Conservation (phyloP, 2,113 vertebrate species). For the Cinclus mexicanus region DNA sequence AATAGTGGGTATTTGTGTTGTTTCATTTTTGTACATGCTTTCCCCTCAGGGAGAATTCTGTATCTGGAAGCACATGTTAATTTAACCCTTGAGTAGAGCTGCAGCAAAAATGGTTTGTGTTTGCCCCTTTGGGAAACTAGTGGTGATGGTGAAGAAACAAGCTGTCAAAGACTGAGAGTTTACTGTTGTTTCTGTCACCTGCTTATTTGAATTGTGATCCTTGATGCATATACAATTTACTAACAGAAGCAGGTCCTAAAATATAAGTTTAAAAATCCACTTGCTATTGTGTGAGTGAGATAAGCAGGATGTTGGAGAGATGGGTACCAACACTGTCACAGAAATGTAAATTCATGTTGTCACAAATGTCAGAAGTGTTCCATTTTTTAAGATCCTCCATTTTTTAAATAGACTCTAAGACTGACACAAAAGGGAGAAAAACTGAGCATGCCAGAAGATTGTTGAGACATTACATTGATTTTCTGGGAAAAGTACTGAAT, state of each 20-base stretch:
- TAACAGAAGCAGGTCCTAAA: background rate
- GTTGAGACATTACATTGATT: background rate
- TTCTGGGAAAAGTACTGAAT: background rate
- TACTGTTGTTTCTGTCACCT: background rate
- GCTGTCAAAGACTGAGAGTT: background rate
- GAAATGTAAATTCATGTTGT: background rate
- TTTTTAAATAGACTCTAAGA: background rate
- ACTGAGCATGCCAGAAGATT: background rate
- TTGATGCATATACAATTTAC: background rate
- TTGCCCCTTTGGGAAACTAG: background rate
- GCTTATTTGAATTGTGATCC: background rate
- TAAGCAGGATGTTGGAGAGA: background rate
- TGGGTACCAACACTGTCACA: background rate
- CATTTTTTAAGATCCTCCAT: background rate
- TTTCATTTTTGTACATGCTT: conserved; percentile 37
- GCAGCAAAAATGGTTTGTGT: background rate
- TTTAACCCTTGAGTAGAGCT: conserved; percentile 41
- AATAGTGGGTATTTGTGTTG: conserved; percentile 28
- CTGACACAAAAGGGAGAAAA: background rate
- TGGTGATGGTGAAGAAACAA: background rate
- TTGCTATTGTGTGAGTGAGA: background rate
- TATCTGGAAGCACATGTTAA: conserved; percentile 22
- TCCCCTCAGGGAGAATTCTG: conserved; percentile 37
- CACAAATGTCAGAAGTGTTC: background rate
- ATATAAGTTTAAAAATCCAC: background rate